Conservation (phyloP, 2,888 invertebrate species). For the Macroteleia sp. region DNA sequence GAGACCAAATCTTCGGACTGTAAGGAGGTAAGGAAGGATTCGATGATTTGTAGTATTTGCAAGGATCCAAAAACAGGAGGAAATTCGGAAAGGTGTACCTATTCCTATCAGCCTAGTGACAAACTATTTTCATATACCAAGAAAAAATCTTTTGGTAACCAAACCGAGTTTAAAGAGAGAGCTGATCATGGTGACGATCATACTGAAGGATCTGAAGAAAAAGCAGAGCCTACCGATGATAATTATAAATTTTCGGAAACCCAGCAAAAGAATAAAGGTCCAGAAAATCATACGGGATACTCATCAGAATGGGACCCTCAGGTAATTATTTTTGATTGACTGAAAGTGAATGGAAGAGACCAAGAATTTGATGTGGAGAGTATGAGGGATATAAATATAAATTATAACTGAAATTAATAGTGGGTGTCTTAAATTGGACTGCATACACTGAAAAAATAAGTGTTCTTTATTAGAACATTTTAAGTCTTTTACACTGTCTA, state of each 20-base stretch:
- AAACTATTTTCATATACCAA: conserved; percentile 84
- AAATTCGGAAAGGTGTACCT: conserved; percentile 92
- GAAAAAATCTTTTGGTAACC: conserved; percentile 75
- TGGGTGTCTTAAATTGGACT: too few relatives aligned
- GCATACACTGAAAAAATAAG: too few relatives aligned
- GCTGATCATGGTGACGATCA: conserved; percentile 28
- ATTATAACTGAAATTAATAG: too few relatives aligned
- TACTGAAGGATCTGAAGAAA: conserved; percentile 23
- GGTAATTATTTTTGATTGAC: conserved; percentile 45
- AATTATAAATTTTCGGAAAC: conserved; percentile 30
- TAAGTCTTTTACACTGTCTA: too few relatives aligned
- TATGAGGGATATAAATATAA: too few relatives aligned
- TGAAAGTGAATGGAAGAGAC: too few relatives aligned
- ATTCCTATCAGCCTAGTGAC: conserved; percentile 89
- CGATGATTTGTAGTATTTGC: conserved; percentile 90
- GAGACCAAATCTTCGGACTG: conserved; percentile 86
- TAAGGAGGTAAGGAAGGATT: conserved; percentile 87
- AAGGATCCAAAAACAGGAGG: conserved; percentile 90
- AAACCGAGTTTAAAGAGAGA: conserved; percentile 52
- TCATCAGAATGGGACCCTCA: conserved; percentile 43
- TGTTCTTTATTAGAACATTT: too few relatives aligned
- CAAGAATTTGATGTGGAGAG: too few relatives aligned
- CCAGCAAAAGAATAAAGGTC: conserved; percentile 4
- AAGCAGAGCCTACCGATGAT: conserved; percentile 37
- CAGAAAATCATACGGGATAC: conserved; percentile 20